Conservation (phyloP, 2,113 vertebrate species). For the Isurus oxyrinchus region DNA sequence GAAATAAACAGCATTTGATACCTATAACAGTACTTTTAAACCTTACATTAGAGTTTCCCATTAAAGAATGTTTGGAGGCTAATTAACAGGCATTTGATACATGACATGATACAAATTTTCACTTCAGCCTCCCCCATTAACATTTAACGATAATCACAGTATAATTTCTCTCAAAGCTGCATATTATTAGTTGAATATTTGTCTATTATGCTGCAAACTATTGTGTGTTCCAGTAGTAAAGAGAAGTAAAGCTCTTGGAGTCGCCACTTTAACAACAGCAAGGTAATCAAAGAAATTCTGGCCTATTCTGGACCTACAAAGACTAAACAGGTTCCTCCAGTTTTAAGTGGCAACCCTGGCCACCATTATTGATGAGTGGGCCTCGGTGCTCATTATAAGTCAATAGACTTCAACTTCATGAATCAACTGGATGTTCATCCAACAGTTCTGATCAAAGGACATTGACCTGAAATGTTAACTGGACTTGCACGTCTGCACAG, state of each 20-base stretch:
- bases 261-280: neutral
- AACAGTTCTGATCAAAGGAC: neutral
- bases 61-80: neutral
- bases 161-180: neutral
- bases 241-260: neutral
- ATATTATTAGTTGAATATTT: neutral
- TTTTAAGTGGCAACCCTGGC: neutral
- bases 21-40: neutral
- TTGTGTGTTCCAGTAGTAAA: neutral
- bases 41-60: neutral
- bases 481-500: neutral
- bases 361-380: neutral
- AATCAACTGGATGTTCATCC: neutral
- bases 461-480: neutral
- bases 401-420: neutral
- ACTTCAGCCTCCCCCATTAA: neutral
- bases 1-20: neutral
- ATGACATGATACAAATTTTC: neutral
- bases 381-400: neutral
- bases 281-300: neutral
- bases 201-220: neutral
- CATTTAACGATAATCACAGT: neutral
- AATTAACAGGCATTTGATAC: neutral
- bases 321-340: neutral
- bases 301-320: neutral